Percentiles rank a stretch among this genome's conserved stretches.
Evolutionary conservation across 2,113 vertebrate genomes (phyloP).

Genomic region (Onychostoma macrolepis): DNA sequence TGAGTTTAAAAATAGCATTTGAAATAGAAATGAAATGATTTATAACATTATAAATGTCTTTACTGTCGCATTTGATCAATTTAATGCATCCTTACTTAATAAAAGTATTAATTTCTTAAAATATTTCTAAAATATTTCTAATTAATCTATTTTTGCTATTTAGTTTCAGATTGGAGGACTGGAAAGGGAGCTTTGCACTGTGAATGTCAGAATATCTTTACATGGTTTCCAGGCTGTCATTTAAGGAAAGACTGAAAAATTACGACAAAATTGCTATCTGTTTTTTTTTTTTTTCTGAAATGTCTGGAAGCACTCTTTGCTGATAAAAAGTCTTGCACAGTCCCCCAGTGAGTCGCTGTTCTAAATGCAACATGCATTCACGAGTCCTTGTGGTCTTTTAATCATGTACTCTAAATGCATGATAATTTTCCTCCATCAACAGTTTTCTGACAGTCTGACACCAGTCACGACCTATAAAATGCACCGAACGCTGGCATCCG

Average conservation of each 20-base stretch:
- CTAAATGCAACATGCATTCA: constrained; percentile 46
- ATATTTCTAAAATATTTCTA: not conserved
- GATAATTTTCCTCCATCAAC: constrained; percentile 57
- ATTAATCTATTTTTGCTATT: not conserved
- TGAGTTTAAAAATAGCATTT: not conserved
- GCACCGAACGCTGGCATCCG: constrained; percentile 31
- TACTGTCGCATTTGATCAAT: not conserved
- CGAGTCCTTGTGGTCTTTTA: constrained; percentile 49
- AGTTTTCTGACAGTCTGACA: constrained; percentile 57
- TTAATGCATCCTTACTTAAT: not conserved
- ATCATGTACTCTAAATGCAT: constrained; percentile 58
- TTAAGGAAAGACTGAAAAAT: not conserved
- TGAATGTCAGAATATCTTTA: not conserved
- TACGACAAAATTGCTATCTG: not conserved
- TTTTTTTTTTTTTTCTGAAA: not conserved
- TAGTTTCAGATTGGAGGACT: not conserved
- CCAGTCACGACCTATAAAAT: constrained; percentile 56
- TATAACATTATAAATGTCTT: not conserved
- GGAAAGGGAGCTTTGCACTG: not conserved
- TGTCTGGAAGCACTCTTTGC: constrained; percentile 10
- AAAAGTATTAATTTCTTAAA: not conserved
- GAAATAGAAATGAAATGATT: not conserved
- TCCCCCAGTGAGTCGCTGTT: constrained; percentile 33
- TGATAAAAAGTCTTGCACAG: constrained; percentile 3
- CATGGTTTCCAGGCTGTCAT: not conserved